Evolutionary conservation across 2,797 vertebrate species (phyloP).

Genomic region (Botia almorhae): DNA sequence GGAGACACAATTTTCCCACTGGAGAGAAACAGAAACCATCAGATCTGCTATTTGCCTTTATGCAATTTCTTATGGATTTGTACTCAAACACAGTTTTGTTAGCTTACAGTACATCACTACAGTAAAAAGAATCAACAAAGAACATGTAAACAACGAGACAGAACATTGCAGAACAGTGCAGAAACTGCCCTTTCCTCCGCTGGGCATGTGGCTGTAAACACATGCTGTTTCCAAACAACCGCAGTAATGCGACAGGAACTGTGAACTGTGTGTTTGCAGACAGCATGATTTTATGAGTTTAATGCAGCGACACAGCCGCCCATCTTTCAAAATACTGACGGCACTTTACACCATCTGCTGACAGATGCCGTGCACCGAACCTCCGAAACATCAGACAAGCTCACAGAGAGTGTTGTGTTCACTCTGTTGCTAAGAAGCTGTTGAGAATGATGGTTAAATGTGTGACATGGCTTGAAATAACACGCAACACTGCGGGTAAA

Average conservation of each 20-base stretch:
- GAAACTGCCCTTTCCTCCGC: conserved; percentile 16
- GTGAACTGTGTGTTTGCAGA: conserved; percentile 13
- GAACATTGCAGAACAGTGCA: not conserved
- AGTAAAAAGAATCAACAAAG: too few relatives aligned
- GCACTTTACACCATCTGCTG: conserved; percentile 59
- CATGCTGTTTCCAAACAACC: not conserved
- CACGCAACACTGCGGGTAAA: not conserved
- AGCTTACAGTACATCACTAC: too few relatives aligned
- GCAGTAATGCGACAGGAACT: not conserved
- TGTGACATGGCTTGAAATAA: conserved; percentile 43
- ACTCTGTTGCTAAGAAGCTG: conserved; percentile 76
- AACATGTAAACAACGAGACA: too few relatives aligned
- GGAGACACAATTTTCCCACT: conserved; percentile 95
- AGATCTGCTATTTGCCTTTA: too few relatives aligned
- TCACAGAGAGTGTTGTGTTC: conserved; percentile 61
- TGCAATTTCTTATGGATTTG: too few relatives aligned
- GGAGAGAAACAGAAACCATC: conserved; percentile 37
- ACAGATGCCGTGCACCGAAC: conserved; percentile 51
- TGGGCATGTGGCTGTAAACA: not conserved
- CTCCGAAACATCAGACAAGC: conserved; percentile 52
- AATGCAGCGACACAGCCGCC: conserved; percentile 41
- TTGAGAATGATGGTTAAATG: conserved; percentile 57
- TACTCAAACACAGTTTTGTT: too few relatives aligned
- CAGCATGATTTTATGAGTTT: conserved; percentile 10
- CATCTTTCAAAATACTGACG: conserved; percentile 51